Conservation (phyloP, 2,888 invertebrate species). For the Rhagonycha lutea region DNA sequence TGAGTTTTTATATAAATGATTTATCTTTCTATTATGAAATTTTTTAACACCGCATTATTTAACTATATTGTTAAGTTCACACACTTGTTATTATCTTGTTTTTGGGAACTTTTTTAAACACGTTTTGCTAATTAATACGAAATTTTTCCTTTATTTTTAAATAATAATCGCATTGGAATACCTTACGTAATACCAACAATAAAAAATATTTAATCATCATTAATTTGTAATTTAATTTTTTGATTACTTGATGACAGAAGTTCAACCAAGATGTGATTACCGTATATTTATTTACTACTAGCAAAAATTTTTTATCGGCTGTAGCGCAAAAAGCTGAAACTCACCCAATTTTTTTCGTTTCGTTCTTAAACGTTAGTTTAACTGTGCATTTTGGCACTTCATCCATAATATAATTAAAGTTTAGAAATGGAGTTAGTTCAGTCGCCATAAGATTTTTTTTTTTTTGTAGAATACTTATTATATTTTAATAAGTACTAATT, state of each 20-base stretch:
- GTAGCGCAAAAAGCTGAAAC: not conserved
- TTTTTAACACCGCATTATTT: not conserved
- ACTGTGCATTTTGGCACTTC: not conserved
- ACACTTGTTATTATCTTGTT: not conserved
- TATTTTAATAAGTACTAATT: slow-evolving; percentile 13
- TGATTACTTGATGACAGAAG: not conserved
- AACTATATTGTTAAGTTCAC: not conserved
- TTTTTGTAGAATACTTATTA: not conserved
- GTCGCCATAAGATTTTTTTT: not conserved
- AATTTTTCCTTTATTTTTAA: not conserved
- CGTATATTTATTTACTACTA: too few species aligned
- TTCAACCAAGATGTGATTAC: not conserved
- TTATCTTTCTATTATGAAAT: not conserved
- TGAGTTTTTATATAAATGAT: slow-evolving; percentile 49
- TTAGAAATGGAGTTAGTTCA: slow-evolving; percentile 4
- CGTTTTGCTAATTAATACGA: not conserved
- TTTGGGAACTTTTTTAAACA: not conserved
- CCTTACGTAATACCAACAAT: not conserved
- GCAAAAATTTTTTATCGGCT: not conserved
- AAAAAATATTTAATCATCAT: not conserved
- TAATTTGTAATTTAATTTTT: not conserved
- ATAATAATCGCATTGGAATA: not conserved
- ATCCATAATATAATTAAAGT: not conserved
- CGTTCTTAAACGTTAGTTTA: too few species aligned
- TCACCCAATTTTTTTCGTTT: not conserved